A percentile compares a stretch with the other conserved stretches of the same genome.
Evolutionary conservation across 2,888 invertebrate species (phyloP).

Genomic region (Stenodema calcarata): DNA sequence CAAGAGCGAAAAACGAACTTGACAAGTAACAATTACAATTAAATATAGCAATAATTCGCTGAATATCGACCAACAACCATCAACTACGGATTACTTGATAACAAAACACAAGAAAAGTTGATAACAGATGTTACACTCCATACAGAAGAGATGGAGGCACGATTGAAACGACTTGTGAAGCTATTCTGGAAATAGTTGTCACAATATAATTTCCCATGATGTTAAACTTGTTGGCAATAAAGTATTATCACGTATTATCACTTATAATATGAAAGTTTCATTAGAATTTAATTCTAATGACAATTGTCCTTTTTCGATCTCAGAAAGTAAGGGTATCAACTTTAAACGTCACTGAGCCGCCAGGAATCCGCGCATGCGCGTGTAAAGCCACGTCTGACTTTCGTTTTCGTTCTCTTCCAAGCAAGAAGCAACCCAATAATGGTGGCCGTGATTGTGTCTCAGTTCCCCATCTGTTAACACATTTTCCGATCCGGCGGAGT

Average conservation of each 20-base stretch:
- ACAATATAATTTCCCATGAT: too few relatives aligned
- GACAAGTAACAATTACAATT: background rate
- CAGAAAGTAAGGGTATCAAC: background rate
- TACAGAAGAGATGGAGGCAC: background rate
- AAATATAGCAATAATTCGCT: background rate
- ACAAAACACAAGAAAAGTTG: background rate
- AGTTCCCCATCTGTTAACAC: constrained; percentile 22
- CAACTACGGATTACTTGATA: background rate
- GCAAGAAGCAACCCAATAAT: constrained; percentile 33
- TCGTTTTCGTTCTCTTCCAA: background rate
- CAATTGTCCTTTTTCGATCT: background rate
- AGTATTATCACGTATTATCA: too few relatives aligned
- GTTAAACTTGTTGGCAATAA: too few relatives aligned
- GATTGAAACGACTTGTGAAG: background rate
- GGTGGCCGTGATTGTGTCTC: constrained; percentile 25
- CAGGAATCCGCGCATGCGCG: background rate
- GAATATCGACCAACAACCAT: background rate
- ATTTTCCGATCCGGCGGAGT: background rate
- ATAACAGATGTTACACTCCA: background rate
- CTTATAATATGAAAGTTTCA: background rate
- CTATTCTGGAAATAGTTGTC: background rate
- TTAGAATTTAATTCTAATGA: background rate
- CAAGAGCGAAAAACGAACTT: background rate
- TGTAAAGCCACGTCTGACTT: background rate
- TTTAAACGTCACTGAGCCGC: background rate